phyloP scores from a whole-genome alignment of 23 tunicate species.

The Halocynthia aurantium region DNA sequence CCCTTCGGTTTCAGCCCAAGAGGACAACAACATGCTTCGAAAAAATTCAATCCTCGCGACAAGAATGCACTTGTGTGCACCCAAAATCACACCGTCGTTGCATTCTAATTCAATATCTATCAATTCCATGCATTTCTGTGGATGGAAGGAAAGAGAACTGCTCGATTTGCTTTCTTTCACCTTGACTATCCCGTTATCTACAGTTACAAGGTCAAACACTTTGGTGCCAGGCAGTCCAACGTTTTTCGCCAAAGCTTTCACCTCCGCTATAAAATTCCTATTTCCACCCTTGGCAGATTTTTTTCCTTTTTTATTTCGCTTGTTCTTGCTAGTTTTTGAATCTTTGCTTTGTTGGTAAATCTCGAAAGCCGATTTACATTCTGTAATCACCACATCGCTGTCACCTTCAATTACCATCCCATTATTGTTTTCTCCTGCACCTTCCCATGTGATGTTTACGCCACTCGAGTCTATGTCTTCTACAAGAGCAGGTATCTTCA shows the following conservation, averaged over 20 bases:
- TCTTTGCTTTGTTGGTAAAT: not conserved
- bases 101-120: slow-evolving; percentile 62
- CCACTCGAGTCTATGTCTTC: slow-evolving; percentile 1
- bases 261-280: slow-evolving; percentile 4
- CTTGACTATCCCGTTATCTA: not conserved
- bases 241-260: slow-evolving; percentile 13
- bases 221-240: slow-evolving; percentile 6
- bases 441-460: slow-evolving; percentile 22
- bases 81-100: slow-evolving; percentile 33
- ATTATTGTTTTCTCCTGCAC: not conserved
- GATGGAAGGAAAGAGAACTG: not conserved
- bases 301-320: not conserved
- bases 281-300: not conserved
- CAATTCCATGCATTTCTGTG: slow-evolving; percentile 8
- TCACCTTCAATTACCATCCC: not conserved
- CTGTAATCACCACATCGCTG: not conserved
- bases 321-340: not conserved
- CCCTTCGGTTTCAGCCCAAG: slow-evolving; percentile 38
- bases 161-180: not conserved
- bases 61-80: slow-evolving; percentile 74
- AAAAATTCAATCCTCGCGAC: slow-evolving; percentile 74
- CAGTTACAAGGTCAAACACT: not conserved
- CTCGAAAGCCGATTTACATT: slow-evolving; percentile 11
- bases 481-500: not conserved
- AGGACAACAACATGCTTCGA: slow-evolving; percentile 62